A percentile compares a stretch with the other conserved stretches of the same genome.
These are phyloP conservation scores for Tragelaphus eurycerus DNA, from an alignment of 2,797 vertebrate genomes.

Conservation along the genomic window DNA sequence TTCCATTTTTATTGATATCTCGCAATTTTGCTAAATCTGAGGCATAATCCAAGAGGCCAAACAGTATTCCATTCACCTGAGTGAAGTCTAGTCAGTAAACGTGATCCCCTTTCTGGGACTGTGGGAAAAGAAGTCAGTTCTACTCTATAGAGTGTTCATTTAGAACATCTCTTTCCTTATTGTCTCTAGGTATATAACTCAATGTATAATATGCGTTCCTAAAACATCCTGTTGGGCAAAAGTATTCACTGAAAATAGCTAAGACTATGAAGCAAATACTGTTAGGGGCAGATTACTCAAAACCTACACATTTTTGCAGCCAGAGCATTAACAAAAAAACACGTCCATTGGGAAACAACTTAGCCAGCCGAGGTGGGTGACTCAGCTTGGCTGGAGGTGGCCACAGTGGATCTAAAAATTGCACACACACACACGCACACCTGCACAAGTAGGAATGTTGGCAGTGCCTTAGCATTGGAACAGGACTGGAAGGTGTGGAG, in stretches of 20 bases:
- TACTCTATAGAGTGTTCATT: not conserved
- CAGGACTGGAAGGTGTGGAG: not conserved
- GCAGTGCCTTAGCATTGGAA: not conserved
- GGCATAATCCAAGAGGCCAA: not conserved
- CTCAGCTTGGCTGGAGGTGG: not conserved
- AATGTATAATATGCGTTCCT: not conserved
- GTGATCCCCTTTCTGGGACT: not conserved
- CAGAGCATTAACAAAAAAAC: not conserved
- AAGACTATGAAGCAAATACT: not conserved
- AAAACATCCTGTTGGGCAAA: not conserved
- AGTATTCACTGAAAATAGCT: not conserved
- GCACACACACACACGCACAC: not conserved
- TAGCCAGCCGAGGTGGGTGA: not conserved
- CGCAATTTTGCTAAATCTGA: not conserved
- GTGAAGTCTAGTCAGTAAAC: not conserved
- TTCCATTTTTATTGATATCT: not conserved
- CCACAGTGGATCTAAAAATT: not conserved
- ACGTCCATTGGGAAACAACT: not conserved
- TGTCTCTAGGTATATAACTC: not conserved
- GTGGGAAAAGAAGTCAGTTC: not conserved
- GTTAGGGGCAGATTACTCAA: not conserved
- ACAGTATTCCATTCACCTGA: not conserved
- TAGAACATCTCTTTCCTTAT: not conserved
- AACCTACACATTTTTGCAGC: not conserved
- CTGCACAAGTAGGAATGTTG: not conserved